Evolutionary conservation across 2,797 vertebrate species (phyloP), one percentile per base, ranked within the genome.

Genomic region (Fundulus diaphanus): DNA sequence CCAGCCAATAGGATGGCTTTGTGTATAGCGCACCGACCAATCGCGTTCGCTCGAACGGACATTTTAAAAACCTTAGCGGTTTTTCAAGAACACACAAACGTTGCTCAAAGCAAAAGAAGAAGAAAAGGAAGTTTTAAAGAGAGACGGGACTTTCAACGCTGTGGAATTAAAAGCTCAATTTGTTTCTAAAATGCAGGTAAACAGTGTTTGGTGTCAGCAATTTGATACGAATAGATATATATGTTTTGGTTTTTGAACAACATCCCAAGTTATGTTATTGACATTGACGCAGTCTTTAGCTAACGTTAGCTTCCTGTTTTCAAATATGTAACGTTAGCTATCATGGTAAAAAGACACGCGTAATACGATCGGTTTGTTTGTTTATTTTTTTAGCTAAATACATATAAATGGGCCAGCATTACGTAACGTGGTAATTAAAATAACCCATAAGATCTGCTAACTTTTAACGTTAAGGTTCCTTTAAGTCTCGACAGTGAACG

Each of bases 11-110:
- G 33, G 1, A 37, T 63, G 59, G 20, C 11, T 37, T 63, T 63
- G 59, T 63, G 9, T 24, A 7, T 6, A 22, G 18, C 5, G 5
- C 33, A 63, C 33, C 3, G 44, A 63, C 93, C 92, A 94, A 94
- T 93, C 78, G 7, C 29, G 0, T 66, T 71, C 35, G 27, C 1
- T 42, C 2, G 59, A 27, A 44, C 8, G 1, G 46, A 31, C 42
- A 78, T 92, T 94, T 95, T 92, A 87, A 93, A 95, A 94, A 87
- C 80, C 81, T 90, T 93, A 92, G 92, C 94, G 92, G 93, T n/a
- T n/a, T n/a, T n/a, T n/a, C n/a, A n/a, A n/a, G n/a, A n/a, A n/a
- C n/a, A n/a, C n/a, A n/a, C n/a, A n/a, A n/a, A n/a, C n/a, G n/a
- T n/a, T n/a, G n/a, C n/a, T n/a, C n/a, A n/a, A n/a, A n/a, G n/a